phyloP scores from a whole-genome alignment of 2,888 invertebrate genomes.

The Crocallis elinguaria region DNA sequence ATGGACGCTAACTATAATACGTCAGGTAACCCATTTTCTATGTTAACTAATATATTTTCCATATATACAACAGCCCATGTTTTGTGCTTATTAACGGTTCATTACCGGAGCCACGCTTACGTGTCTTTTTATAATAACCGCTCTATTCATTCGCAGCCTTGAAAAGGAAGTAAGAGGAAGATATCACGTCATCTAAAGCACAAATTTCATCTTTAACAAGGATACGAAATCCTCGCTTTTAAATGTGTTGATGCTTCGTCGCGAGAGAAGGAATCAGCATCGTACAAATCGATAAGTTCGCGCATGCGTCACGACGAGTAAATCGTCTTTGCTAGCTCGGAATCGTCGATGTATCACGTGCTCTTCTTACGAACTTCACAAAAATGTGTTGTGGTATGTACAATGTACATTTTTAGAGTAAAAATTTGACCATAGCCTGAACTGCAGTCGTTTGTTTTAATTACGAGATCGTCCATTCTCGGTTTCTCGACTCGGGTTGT shows the following conservation, averaged over 20 bases:
- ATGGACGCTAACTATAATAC: slow-evolving; percentile 19
- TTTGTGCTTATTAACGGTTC: slow-evolving; percentile 7
- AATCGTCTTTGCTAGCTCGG: slow-evolving; percentile 47
- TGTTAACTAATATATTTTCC: slow-evolving; percentile 17
- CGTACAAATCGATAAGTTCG: slow-evolving; percentile 75
- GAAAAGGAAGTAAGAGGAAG: neutral
- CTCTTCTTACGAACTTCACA: slow-evolving; percentile 27
- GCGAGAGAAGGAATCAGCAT: slow-evolving; percentile 60
- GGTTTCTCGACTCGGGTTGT: slow-evolving; percentile 1
- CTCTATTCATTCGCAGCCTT: slow-evolving; percentile 37
- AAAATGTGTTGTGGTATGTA: neutral
- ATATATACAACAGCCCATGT: slow-evolving; percentile 13
- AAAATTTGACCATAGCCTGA: neutral
- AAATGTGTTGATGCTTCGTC: slow-evolving; percentile 23
- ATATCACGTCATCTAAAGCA: slow-evolving; percentile 5
- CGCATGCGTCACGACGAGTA: slow-evolving; percentile 76
- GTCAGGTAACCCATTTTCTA: slow-evolving; percentile 1
- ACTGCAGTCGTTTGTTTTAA: slow-evolving; percentile 1
- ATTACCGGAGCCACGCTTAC: slow-evolving; percentile 5
- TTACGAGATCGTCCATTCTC: slow-evolving; percentile 14
- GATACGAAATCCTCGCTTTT: slow-evolving; percentile 2
- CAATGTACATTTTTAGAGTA: too few species aligned
- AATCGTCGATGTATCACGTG: slow-evolving; percentile 56
- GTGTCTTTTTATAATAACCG: slow-evolving; percentile 13
- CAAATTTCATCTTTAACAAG: slow-evolving; percentile 7